These are phyloP conservation scores for Aurelia aurita DNA, from an alignment of 30 jellyfish, hydroid and myxozoan genomes.

Conservation along the genomic window DNA sequence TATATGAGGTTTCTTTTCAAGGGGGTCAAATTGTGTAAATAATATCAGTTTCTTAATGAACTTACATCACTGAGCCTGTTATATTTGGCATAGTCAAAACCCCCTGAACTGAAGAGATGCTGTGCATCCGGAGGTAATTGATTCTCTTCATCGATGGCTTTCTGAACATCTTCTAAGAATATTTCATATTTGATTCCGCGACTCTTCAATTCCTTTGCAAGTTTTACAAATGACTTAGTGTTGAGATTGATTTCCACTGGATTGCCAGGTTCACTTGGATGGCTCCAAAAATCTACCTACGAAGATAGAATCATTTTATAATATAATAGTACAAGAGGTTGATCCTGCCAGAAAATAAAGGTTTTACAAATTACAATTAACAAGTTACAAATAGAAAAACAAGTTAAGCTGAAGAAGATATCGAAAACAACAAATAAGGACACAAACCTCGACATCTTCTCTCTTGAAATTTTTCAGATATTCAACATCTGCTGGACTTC, in stretches of 20 bases:
- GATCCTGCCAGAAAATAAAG: too few relatives aligned
- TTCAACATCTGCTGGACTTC: constrained; percentile 40
- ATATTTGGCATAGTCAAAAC: constrained; percentile 75
- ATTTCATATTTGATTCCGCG: constrained; percentile 67
- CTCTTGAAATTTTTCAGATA: constrained; percentile 31
- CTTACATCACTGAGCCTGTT: constrained; percentile 72
- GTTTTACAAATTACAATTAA: too few relatives aligned
- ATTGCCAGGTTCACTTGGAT: constrained; percentile 75
- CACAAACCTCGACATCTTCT: constrained; percentile 25
- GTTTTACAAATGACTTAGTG: constrained; percentile 27
- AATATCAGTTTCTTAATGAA: background rate
- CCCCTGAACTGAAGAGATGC: constrained; percentile 43
- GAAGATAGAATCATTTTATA: background rate
- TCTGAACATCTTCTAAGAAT: constrained; percentile 78
- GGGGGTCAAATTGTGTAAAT: too few relatives aligned
- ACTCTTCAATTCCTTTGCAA: constrained; percentile 52
- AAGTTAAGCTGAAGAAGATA: background rate
- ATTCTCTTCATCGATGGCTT: constrained; percentile 79
- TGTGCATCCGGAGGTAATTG: constrained; percentile 3
- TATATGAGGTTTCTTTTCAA: too few relatives aligned
- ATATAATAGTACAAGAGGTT: too few relatives aligned
- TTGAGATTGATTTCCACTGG: constrained; percentile 77
- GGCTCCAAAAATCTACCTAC: constrained; percentile 93
- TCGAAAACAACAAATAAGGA: too few relatives aligned
- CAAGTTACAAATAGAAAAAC: background rate